A percentile compares a stretch with the other conserved stretches of the same genome.
phyloP scores from a whole-genome alignment of 2,888 invertebrate genomes.

The Micoletzkya japonica region DNA sequence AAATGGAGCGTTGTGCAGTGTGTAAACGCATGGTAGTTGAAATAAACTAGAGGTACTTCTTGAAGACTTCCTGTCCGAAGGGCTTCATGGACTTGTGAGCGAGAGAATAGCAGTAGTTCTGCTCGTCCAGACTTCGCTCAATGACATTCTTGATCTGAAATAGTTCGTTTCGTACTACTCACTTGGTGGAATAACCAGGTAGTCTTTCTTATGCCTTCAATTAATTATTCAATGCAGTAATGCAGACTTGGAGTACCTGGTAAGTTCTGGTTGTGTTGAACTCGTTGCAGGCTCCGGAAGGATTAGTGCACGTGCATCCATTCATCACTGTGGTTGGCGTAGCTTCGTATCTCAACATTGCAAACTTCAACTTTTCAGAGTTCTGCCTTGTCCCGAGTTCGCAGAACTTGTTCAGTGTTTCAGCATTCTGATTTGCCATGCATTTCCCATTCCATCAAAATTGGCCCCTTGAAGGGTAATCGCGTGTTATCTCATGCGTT shows the following conservation, averaged over 20 bases:
- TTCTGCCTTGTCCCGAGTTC: too few species aligned
- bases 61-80: constrained; percentile 57
- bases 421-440: too few species aligned
- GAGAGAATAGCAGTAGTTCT: constrained; percentile 60
- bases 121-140: constrained; percentile 45
- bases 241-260: constrained; percentile 36
- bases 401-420: too few species aligned
- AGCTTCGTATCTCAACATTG: constrained; percentile 55
- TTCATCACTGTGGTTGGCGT: constrained; percentile 52
- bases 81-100: constrained; percentile 52
- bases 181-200: background rate
- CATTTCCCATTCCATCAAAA: too few species aligned
- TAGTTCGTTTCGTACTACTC: background rate
- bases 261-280: constrained; percentile 51
- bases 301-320: constrained; percentile 61
- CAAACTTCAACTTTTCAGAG: too few species aligned
- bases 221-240: too few species aligned
- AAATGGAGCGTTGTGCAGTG: too few species aligned
- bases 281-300: constrained; percentile 58
- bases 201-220: background rate
- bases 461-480: too few species aligned
- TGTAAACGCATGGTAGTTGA: too few species aligned
- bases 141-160: constrained; percentile 53
- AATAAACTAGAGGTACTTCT: constrained; percentile 41
- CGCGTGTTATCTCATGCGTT: background rate